Evolutionary conservation across 2,888 invertebrate species (phyloP), one percentile per base, ranked within the genome.

Genomic region (Acrocera orbiculus): DNA sequence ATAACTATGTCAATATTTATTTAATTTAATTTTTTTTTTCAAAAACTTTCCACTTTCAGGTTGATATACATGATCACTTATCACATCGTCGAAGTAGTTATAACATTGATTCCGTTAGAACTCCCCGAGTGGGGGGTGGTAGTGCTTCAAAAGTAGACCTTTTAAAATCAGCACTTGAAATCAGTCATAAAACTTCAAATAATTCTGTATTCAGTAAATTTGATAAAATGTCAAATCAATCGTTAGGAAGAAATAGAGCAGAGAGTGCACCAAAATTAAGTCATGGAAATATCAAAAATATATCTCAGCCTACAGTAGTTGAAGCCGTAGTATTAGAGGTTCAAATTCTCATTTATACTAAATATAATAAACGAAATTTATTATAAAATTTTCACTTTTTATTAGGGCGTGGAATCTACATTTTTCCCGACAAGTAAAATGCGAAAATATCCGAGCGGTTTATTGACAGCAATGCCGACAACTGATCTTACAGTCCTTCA

Each of bases 111-210:
- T 58, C 54, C 35, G 45, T 53, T 27, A 47, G 54, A 33, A 50
- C 51, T 35, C 52, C 58, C 13, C 44, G 44, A 36, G 50, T 47
- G 38, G 47, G 46, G 22, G 51, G 56, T 39, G 63, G 61, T 32
- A 64, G 63, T 44, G 61, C 64, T 24, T 61, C 61, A 19, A 61
- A 61, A 51, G 73, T 74, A 16, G 76, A 77, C 51, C 59, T 78
- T 31, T 62, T 78, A 4, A 70, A 74, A 40, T 77, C 78, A 13
- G 70, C 77, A 1, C 53, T 76, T 24, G 79, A 79, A 56, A 73
- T 76, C 45, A 72, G 68, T 51, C 67, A 71, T 48, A 61, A 59
- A 49, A 51, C 53, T 41, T 60, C 60, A 39, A 58, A 66, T 62
- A 38, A 66, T 63, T 51, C 63, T 58, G 34, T 68, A 37, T 45